Percentiles rank a stretch among this genome's conserved stretches.
phyloP scores from a whole-genome alignment of 53 echinoderm and acorn worm genomes.

The Paelopatides confundens region DNA sequence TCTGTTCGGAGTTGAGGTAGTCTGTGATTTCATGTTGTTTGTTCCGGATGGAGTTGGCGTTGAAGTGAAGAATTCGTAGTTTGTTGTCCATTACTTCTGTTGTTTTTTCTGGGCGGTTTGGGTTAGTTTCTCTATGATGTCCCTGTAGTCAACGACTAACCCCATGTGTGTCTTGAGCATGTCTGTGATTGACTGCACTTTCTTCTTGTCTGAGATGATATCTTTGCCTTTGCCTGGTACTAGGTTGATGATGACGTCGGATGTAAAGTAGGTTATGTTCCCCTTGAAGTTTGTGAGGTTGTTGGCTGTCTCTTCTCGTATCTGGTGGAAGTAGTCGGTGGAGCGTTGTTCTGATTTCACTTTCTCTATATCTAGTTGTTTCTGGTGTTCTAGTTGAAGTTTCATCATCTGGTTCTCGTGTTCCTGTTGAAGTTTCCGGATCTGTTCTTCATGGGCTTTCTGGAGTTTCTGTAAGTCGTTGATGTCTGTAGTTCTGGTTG shows the following conservation, averaged over 20 bases:
- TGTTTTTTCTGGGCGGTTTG: neutral
- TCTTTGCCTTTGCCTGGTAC: too few species aligned
- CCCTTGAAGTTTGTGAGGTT: neutral
- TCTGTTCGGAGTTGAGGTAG: neutral
- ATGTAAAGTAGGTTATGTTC: neutral
- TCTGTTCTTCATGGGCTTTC: neutral
- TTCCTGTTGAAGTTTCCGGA: neutral
- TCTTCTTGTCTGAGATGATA: neutral
- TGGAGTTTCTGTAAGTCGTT: too few species aligned
- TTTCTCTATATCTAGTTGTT: neutral
- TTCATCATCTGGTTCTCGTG: neutral
- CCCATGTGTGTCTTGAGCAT: neutral
- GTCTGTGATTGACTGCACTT: neutral
- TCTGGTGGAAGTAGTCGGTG: too few species aligned
- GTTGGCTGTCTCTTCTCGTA: neutral
- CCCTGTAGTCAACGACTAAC: neutral
- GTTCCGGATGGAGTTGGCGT: conserved; percentile 1
- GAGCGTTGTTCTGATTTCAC: too few species aligned
- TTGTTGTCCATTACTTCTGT: neutral
- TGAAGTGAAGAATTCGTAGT: neutral
- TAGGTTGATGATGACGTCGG: neutral
- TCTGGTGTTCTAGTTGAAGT: neutral
- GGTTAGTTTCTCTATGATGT: neutral
- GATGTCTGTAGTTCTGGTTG: too few species aligned
- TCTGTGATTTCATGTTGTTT: neutral